phyloP scores from a whole-genome alignment of 2,888 invertebrate genomes.

The Autographa gamma region DNA sequence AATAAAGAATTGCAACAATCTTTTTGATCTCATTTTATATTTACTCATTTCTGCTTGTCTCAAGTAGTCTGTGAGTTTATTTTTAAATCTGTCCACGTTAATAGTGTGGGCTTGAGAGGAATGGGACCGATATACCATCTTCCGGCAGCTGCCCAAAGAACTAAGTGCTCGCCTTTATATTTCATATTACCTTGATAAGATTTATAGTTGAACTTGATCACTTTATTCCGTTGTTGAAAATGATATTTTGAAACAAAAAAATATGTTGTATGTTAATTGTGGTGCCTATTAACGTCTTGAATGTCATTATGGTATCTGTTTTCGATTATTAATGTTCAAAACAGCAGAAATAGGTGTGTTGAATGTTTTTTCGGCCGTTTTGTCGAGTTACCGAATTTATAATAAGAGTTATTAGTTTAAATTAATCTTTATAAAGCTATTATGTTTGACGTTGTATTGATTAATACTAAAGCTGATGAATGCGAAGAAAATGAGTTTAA shows the following conservation, averaged over 20 bases:
- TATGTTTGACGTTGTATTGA: constrained; percentile 52
- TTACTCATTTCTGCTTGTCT: constrained; percentile 45
- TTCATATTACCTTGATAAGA: constrained; percentile 53
- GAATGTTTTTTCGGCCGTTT: constrained; percentile 32
- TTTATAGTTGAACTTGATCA: constrained; percentile 46
- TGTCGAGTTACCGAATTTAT: constrained; percentile 45
- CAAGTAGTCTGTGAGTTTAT: constrained; percentile 53
- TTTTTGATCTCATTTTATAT: constrained; percentile 28
- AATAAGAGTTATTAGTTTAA: constrained; percentile 52
- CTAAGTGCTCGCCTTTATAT: constrained; percentile 55
- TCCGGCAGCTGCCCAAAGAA: constrained; percentile 58
- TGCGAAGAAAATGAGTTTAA: constrained; percentile 31
- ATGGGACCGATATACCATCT: constrained; percentile 49
- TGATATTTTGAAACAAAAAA: constrained; percentile 33
- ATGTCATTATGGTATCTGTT: constrained; percentile 47
- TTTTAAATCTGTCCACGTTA: constrained; percentile 64
- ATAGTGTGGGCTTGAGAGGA: constrained; percentile 58
- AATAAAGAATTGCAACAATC: constrained; percentile 20
- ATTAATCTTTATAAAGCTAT: constrained; percentile 56
- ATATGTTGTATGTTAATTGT: constrained; percentile 42
- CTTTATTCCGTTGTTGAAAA: constrained; percentile 24
- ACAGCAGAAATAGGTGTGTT: constrained; percentile 40
- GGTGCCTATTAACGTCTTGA: constrained; percentile 47
- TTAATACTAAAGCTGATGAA: constrained; percentile 51
- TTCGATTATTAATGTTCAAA: constrained; percentile 51